Evolutionary conservation across 2,888 invertebrate genomes (phyloP), one percentile per base, ranked within the genome.

Genomic region (Tenodera sinensis): DNA sequence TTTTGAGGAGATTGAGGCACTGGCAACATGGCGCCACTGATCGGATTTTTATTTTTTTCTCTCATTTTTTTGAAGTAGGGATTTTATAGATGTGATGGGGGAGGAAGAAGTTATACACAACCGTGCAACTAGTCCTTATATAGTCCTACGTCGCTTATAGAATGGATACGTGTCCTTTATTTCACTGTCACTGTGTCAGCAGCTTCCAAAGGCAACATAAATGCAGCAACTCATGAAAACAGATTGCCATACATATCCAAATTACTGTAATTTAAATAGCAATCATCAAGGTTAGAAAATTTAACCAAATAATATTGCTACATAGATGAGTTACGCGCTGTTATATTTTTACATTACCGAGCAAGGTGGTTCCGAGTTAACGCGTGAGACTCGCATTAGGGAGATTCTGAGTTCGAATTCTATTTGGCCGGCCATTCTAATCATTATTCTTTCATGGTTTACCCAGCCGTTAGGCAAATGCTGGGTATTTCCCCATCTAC

Each of bases 31-130:
- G 86, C 86, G 86, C 82, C 87, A 87, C 87, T 87, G 87, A 87
- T 87, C 87, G 87, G 83, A 25, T 87, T 87, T 82, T 87, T 87
- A 87, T 87, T 87, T 87, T 87, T 87, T 87, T 83, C 86, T 86
- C 30, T 34, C 84, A 71, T 71, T 71, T 71, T 71, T 71, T 71
- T 54, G 20, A 71, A 20, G 15, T 15, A 25, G 54, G 54, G 54
- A 20, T 71, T 71, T 71, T 71, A 71, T 71, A 71, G 15, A 71
- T 71, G 54, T 20, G 54, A 71, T 71, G 3, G 54, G 54, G 25
- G 20, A 25, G 54, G 54, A 71, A 3, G 54, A 9, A 12, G 42
- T 42, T 42, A 42, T 42, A 42, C 9, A 42, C 42, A 12, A 42
- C 4, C 20, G 54, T 71, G 25, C 54, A 71, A 15, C 54, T 25